A percentile compares a stretch with the other conserved stretches of the same genome.
These are phyloP conservation scores for Amphipoea oculea DNA, from an alignment of 2,888 invertebrate genomes.

Conservation along the genomic window DNA sequence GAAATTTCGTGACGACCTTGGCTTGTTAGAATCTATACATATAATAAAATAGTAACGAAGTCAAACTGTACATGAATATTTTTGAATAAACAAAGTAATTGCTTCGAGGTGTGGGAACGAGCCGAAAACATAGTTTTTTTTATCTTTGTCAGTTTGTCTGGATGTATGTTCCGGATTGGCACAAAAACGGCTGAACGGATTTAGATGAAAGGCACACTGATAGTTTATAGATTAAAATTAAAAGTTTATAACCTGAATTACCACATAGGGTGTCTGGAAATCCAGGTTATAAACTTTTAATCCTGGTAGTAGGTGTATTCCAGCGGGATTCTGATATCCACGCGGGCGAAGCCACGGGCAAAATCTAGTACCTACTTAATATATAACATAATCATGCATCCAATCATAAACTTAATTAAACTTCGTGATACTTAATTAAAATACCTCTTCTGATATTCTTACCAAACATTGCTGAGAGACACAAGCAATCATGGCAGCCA, in stretches of 20 bases:
- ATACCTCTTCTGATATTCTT: neutral
- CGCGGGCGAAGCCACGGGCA: neutral
- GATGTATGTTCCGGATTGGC: neutral
- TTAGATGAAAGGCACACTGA: neutral
- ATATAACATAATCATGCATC: neutral
- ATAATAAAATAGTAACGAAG: no score
- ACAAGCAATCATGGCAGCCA: constrained; percentile 18
- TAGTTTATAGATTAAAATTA: neutral
- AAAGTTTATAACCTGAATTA: no score
- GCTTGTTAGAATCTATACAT: neutral
- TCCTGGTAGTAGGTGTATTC: neutral
- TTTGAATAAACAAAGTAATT: no score
- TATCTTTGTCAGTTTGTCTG: neutral
- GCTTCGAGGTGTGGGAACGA: no score
- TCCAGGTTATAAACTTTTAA: no score
- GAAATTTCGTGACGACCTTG: neutral
- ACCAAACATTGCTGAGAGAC: neutral
- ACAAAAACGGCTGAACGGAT: neutral
- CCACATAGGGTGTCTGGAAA: no score
- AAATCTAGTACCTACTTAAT: neutral
- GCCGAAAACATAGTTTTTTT: no score
- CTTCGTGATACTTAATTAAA: neutral
- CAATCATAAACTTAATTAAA: neutral
- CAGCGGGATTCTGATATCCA: neutral
- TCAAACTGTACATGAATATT: no score